A percentile compares a stretch with the other conserved stretches of the same genome.
phyloP scores from a whole-genome alignment of 2,888 invertebrate species.

The Drosophila borborema region DNA sequence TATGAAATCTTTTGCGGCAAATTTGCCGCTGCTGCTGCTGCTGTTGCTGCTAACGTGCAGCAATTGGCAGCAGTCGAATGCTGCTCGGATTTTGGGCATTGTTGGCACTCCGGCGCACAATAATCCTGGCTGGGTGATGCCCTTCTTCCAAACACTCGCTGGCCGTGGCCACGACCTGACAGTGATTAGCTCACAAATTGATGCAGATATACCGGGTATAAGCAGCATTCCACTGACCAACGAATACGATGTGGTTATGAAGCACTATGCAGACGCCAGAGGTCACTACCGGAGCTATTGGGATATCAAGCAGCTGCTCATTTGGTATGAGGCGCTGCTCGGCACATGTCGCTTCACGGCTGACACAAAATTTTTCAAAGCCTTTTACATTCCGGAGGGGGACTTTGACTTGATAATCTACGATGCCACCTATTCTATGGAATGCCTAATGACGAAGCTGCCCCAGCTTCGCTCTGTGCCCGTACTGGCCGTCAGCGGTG shows the following conservation, averaged over 20 bases:
- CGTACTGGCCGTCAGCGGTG: conserved; percentile 59
- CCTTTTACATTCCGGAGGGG: not conserved
- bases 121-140: conserved; percentile 63
- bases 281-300: conserved; percentile 23
- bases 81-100: conserved; percentile 60
- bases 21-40: conserved; percentile 6
- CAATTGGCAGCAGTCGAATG: conserved; percentile 32
- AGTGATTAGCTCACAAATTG: conserved; percentile 35
- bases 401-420: conserved; percentile 60
- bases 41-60: conserved; percentile 17
- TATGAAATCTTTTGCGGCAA: conserved; percentile 33
- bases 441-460: conserved; percentile 44
- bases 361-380: not conserved
- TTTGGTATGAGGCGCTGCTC: conserved; percentile 65
- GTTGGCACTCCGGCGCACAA: conserved; percentile 53
- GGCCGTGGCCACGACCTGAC: conserved; percentile 56
- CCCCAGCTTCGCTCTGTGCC: conserved; percentile 18
- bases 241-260: conserved; percentile 49
- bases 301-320: conserved; percentile 51
- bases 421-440: conserved; percentile 54
- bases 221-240: conserved; percentile 26
- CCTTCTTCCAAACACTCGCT: conserved; percentile 52
- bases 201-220: conserved; percentile 16
- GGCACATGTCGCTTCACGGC: conserved; percentile 47
- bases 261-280: conserved; percentile 39